Evolutionary conservation across 2,797 vertebrate genomes (phyloP), one percentile per base, ranked within the genome.

Genomic region (Trematocara caparti): DNA sequence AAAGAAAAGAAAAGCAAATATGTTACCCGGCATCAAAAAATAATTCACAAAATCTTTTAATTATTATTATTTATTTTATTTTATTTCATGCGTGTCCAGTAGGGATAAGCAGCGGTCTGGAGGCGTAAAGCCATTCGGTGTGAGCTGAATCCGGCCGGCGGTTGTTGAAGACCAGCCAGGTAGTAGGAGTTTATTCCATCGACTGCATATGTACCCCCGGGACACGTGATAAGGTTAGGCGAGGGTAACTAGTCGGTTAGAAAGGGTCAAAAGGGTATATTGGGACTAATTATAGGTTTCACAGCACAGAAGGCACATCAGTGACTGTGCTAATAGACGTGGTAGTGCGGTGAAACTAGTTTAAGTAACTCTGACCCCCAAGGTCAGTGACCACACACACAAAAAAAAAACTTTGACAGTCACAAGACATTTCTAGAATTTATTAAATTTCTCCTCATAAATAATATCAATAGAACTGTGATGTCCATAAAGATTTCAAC

Each of bases 21-120:
- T 24, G 5, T 0, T 8, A 45, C 19, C 15, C 27, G 1, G 1
- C 17, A 27, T 73, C 15, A 47, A 48, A 66, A 59, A 75, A 32
- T n/a, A 66, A 4, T 19, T 8, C 8, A 45, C 1, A 30, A 48
- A 66, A 55, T 27, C 57, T 74, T 30, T 32, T 73, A 43, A 10
- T 32, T 27, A 14, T 7, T 17, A 36, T 62, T 36, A 48, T 57
- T 48, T 49, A 45, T 27, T 9, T 6, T 50, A 45, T 78, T 83
- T n/a, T 27, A 0, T 32, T n/a, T 47, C 7, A 30, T 45, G 30
- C 45, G 24, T 15, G 86, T 83, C 73, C 34, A 48, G 53, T 69
- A 86, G 84, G 92, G 91, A 92, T 30, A 47, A 90, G 85, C 78
- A 69, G 57, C 24, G 38, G 82, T 85, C 75, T 82, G 82, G 83